These are phyloP conservation scores for Chinchilla lanigera DNA, from an alignment of 2,113 vertebrate species.

Conservation along the genomic window DNA sequence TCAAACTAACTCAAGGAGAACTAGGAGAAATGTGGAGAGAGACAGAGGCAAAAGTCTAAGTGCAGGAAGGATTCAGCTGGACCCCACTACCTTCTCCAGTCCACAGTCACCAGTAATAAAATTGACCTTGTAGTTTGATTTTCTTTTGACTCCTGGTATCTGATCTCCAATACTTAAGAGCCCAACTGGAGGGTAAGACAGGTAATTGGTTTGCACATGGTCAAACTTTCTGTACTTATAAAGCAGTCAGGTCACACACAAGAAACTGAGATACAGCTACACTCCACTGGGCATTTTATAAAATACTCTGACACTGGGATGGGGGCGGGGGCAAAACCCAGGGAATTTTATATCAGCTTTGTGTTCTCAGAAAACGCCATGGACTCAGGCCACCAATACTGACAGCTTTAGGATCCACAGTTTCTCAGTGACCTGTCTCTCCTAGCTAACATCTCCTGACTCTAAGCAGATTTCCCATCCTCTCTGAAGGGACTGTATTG, in stretches of 20 bases:
- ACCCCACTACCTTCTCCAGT: background rate
- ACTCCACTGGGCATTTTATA: background rate
- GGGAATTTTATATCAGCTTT: background rate
- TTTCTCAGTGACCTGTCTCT: background rate
- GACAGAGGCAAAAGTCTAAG: background rate
- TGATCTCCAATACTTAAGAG: background rate
- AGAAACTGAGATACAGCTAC: background rate
- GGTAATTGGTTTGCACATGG: background rate
- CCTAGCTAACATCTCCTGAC: background rate
- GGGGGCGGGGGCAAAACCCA: background rate
- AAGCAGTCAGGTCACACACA: background rate
- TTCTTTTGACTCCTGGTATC: background rate
- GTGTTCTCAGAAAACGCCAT: background rate
- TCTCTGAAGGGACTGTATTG: background rate
- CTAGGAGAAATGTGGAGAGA: background rate
- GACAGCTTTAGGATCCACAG: background rate
- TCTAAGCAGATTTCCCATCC: background rate
- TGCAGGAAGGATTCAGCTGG: background rate
- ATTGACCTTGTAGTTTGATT: background rate
- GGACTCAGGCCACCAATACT: background rate
- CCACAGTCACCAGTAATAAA: background rate
- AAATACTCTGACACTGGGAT: background rate
- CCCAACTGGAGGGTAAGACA: background rate
- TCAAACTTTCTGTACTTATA: background rate
- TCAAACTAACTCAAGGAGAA: conserved; percentile 5